phyloP scores from a whole-genome alignment of 2,888 invertebrate genomes.

The Drosophila paranaensis region DNA sequence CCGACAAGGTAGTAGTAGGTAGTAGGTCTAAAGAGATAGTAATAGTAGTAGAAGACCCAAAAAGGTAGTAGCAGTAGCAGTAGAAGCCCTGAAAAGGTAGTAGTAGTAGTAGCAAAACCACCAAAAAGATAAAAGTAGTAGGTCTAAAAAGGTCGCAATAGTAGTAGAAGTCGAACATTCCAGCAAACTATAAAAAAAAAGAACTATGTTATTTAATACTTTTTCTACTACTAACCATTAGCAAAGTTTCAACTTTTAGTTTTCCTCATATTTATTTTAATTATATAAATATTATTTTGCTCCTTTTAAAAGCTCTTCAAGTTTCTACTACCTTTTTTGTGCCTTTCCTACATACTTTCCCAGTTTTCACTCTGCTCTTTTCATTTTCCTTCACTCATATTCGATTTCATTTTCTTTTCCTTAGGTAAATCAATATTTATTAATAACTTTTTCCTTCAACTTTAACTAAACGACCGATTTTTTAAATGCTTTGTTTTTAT shows the following conservation, averaged over 20 bases:
- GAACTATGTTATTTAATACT: background rate
- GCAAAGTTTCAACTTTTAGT: background rate
- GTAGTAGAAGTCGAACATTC: background rate
- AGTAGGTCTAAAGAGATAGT: too few species aligned
- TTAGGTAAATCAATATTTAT: background rate
- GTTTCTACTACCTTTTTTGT: background rate
- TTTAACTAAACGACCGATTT: background rate
- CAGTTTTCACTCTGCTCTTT: background rate
- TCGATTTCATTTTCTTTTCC: background rate
- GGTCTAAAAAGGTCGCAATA: too few species aligned
- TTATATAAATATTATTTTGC: background rate
- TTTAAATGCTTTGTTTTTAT: constrained; percentile 17
- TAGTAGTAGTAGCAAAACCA: too few species aligned
- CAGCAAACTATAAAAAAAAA: background rate
- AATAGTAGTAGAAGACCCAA: too few species aligned
- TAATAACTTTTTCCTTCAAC: background rate
- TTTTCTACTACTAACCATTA: background rate
- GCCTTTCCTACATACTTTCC: too few species aligned
- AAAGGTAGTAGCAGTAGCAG: too few species aligned
- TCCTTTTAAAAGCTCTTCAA: background rate
- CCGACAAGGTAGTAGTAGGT: too few species aligned
- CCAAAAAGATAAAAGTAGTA: too few species aligned
- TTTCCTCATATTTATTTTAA: background rate
- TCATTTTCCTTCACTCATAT: background rate
- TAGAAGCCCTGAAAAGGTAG: too few species aligned